These are phyloP conservation scores for Pangasius djambal DNA, from an alignment of 2,797 vertebrate species.

Conservation along the genomic window DNA sequence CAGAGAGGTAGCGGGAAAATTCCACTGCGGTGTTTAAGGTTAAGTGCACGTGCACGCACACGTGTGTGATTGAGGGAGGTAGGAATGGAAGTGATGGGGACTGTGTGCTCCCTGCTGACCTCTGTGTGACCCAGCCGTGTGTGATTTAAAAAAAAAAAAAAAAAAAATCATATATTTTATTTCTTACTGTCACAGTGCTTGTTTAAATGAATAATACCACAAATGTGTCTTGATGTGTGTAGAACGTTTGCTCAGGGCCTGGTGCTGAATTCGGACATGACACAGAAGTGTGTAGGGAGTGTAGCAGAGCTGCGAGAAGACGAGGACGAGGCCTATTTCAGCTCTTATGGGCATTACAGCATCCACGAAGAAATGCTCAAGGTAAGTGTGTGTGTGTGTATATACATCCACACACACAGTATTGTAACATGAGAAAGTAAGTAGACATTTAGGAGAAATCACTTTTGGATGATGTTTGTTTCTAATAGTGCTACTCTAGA, in stretches of 20 bases:
- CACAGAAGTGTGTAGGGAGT: constrained; percentile 66
- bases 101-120: background rate
- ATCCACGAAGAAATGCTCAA: constrained; percentile 99
- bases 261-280: constrained; percentile 84
- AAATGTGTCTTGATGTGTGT: constrained; percentile 21
- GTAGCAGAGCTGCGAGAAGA: constrained; percentile 85
- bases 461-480: background rate
- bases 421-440: background rate
- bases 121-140: constrained; percentile 23
- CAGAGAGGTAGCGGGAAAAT: constrained; percentile 68
- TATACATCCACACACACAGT: background rate
- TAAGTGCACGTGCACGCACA: constrained; percentile 45
- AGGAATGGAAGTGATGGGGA: background rate
- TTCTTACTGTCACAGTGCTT: background rate
- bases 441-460: background rate
- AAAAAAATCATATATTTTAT: background rate
- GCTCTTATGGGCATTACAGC: constrained; percentile 93
- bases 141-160: background rate
- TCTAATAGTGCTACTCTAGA: background rate
- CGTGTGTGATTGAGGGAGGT: constrained; percentile 12
- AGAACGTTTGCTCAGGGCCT: constrained; percentile 89
- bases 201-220: background rate
- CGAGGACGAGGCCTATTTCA: constrained; percentile 94
- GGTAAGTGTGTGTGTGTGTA: constrained; percentile 73
- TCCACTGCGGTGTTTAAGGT: constrained; percentile 78